Percentiles rank a stretch among this genome's conserved stretches.
Evolutionary conservation across 1,140 invertebrate genomes (phyloP).

Genomic region (Drosophila lacertosa): DNA sequence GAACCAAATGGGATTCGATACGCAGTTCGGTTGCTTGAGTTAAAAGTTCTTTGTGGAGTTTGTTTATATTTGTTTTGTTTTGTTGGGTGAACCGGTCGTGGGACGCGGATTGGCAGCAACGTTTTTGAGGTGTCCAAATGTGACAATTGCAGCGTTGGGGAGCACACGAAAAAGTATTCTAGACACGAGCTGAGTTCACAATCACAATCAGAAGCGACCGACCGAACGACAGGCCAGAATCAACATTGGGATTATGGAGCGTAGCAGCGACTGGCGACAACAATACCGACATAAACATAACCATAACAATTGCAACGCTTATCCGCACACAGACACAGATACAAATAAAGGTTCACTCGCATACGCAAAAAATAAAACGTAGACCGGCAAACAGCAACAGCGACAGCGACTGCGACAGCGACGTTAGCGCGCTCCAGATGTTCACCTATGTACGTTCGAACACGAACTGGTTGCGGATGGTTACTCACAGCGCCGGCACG

Average conservation of each 20-base stretch:
- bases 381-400: no score
- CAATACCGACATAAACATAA: conserved; percentile 51
- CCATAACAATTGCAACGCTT: conserved; percentile 54
- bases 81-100: background rate
- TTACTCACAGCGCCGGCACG: conserved; percentile 48
- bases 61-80: no score
- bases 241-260: conserved; percentile 66
- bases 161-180: conserved; percentile 41
- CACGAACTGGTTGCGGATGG: conserved; percentile 73
- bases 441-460: conserved; percentile 78
- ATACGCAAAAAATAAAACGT: no score
- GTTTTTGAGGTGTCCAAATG: conserved; percentile 2
- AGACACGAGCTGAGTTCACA: conserved; percentile 53
- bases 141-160: conserved; percentile 34
- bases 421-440: conserved; percentile 59
- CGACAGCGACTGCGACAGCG: conserved; percentile 10
- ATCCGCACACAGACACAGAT: conserved; percentile 39
- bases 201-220: no score
- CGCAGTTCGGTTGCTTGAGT: background rate
- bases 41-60: no score
- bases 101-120: background rate
- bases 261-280: conserved; percentile 41
- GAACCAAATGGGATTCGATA: conserved; percentile 3
- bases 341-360: conserved; percentile 11
- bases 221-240: conserved; percentile 57